Evolutionary conservation across 2,888 invertebrate genomes (phyloP), one percentile per base, ranked within the genome.

Genomic region (Corbicula japonica): DNA sequence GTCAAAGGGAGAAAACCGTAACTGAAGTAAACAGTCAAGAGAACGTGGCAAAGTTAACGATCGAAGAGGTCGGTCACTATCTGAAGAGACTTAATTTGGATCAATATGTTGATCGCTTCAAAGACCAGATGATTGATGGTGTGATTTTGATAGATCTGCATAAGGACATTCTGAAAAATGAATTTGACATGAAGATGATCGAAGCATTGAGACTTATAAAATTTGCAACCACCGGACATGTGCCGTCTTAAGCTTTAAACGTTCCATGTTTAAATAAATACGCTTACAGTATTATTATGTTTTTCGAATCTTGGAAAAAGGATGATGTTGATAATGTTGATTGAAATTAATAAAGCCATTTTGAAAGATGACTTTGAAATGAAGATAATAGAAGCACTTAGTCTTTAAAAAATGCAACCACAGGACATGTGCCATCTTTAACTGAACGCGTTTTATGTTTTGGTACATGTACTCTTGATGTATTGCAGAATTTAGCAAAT

Each of bases 351-450:
- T 15, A 66, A 69, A 30, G 72, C 75, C 3, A 68, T 75, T 30
- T 60, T 87, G 1, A 65, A 62, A 54, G 66, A 73, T 18, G 82
- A 82, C 6, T 85, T 87, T 41, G 65, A 69, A 23, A 61, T 87
- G 65, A 76, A 63, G 3, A 56, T 34, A 4, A 34, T 86, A 10
- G 85, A 87, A 58, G 81, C 80, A 18, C 52, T 83, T 5, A 75
- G 77, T 60, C 62, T 87, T 6, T 72, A 54, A 84, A 82, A 58
- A 86, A 85, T 68, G 79, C 76, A 23, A 58, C 56, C 32, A 61
- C 68, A 4, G 85, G 85, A 10, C 83, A 86, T 79, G 62, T 87
- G 34, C 84, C 85, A n/a, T n/a, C n/a, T n/a, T n/a, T n/a, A n/a
- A n/a, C n/a, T n/a, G n/a, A n/a, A n/a, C n/a, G n/a, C n/a, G n/a